Percentiles rank a stretch among this genome's conserved stretches.
phyloP scores from a whole-genome alignment of 1,140 invertebrate species.

The Eueides isabella region DNA sequence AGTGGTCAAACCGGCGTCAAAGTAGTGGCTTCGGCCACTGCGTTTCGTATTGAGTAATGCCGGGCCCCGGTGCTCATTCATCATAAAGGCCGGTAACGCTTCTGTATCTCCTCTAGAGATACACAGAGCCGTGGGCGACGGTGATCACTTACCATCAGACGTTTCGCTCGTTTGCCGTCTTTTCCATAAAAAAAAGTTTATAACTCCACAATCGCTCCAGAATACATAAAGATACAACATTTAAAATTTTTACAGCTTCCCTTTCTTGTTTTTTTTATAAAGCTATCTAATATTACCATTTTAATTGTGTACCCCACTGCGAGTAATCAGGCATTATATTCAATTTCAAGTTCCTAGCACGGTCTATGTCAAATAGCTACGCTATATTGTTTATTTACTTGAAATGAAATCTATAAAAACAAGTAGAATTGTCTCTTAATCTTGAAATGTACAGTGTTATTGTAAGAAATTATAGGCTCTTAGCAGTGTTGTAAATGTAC shows the following conservation, averaged over 20 bases:
- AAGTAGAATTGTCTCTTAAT: not conserved
- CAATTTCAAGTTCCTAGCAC: not conserved
- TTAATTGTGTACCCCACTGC: not conserved
- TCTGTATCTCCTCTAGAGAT: no score
- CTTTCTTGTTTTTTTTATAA: not conserved
- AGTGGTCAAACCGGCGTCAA: no score
- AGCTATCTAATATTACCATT: not conserved
- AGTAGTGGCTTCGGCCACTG: no score
- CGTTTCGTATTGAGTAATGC: no score
- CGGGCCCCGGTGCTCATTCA: no score
- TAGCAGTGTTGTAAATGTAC: not conserved
- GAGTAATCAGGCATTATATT: constrained; percentile 5
- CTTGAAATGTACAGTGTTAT: not conserved
- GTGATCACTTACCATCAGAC: no score
- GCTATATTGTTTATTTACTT: not conserved
- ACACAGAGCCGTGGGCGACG: no score
- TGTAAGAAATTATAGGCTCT: not conserved
- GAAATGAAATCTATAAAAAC: not conserved
- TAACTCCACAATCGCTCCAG: not conserved
- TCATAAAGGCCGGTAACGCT: no score
- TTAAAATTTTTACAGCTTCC: not conserved
- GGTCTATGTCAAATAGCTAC: not conserved
- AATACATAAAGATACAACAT: not conserved
- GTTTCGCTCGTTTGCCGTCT: no score
- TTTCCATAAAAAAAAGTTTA: no score